phyloP scores from a whole-genome alignment of 1,140 invertebrate genomes.

The Zaprionus tsacasi region DNA sequence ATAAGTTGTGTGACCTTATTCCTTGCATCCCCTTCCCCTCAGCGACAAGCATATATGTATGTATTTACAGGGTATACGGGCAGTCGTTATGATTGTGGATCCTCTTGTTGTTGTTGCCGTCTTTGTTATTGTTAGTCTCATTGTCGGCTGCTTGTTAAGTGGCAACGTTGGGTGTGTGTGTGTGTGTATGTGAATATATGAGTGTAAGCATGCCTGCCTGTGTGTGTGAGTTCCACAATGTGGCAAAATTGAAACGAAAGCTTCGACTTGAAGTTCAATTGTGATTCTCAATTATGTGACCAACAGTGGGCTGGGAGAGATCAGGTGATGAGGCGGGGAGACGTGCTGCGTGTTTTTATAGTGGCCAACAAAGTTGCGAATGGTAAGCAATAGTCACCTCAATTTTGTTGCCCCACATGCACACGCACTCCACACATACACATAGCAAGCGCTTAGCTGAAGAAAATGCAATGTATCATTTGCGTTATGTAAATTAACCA shows the following conservation, averaged over 20 bases:
- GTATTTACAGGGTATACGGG: slow-evolving; percentile 23
- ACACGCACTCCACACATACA: not conserved
- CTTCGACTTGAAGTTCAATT: slow-evolving; percentile 43
- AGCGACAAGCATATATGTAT: not conserved
- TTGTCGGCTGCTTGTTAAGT: slow-evolving; percentile 41
- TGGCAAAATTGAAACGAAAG: slow-evolving; percentile 40
- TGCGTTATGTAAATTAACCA: no score
- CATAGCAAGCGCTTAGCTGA: no score
- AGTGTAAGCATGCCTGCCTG: not conserved
- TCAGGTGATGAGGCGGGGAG: not conserved
- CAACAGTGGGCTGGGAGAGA: not conserved
- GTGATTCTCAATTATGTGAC: slow-evolving; percentile 36
- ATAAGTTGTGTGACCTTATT: not conserved
- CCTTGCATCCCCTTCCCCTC: not conserved
- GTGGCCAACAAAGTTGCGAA: slow-evolving; percentile 21
- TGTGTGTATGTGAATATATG: not conserved
- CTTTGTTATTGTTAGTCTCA: slow-evolving; percentile 20
- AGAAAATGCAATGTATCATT: no score
- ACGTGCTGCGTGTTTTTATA: slow-evolving; percentile 25
- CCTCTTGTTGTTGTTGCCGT: slow-evolving; percentile 19
- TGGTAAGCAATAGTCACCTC: slow-evolving; percentile 28
- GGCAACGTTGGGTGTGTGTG: slow-evolving; percentile 33
- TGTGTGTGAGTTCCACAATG: slow-evolving; percentile 17
- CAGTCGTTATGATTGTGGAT: slow-evolving; percentile 15
- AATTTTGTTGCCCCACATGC: slow-evolving; percentile 29